phyloP scores from a whole-genome alignment of 2,888 invertebrate genomes.

The Laspeyria flexula region DNA sequence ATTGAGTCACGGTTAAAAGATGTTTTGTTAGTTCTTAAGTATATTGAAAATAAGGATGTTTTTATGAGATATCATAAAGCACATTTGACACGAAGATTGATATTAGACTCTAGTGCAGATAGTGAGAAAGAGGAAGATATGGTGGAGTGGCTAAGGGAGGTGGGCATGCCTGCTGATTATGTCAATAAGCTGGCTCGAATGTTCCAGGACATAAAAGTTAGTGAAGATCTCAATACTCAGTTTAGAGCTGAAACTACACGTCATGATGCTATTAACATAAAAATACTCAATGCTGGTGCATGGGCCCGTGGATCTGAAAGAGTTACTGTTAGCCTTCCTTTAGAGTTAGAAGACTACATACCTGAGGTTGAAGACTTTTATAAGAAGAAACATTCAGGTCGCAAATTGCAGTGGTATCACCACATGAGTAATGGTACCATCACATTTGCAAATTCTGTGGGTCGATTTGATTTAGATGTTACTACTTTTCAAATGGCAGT shows the following conservation, averaged over 20 bases:
- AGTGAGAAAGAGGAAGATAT: constrained; percentile 99
- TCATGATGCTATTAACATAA: constrained; percentile 97
- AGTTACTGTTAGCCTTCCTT: constrained; percentile 97
- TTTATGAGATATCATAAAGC: constrained; percentile 99
- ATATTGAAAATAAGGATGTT: constrained; percentile 99
- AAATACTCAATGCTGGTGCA: constrained; percentile 99
- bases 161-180: constrained; percentile 99
- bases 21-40: constrained; percentile 98
- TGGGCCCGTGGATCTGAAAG: constrained; percentile 98
- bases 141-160: constrained; percentile 99
- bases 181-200: constrained; percentile 99
- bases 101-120: constrained; percentile 99
- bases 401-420: constrained; percentile 99
- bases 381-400: constrained; percentile 98
- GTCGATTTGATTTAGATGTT: constrained; percentile 98
- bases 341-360: constrained; percentile 99
- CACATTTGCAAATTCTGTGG: constrained; percentile 96
- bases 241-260: constrained; percentile 94
- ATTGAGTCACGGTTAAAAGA: constrained; percentile 97
- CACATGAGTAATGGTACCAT: constrained; percentile 99
- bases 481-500: constrained; percentile 99
- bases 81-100: constrained; percentile 96
- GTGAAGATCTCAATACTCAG: constrained; percentile 97
- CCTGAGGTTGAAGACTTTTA: constrained; percentile 99
- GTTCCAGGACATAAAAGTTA: constrained; percentile 99